Base-by-base conservation (phyloP, 1,140 invertebrate genomes). In the Thaumatotibia leucotreta region DNA sequence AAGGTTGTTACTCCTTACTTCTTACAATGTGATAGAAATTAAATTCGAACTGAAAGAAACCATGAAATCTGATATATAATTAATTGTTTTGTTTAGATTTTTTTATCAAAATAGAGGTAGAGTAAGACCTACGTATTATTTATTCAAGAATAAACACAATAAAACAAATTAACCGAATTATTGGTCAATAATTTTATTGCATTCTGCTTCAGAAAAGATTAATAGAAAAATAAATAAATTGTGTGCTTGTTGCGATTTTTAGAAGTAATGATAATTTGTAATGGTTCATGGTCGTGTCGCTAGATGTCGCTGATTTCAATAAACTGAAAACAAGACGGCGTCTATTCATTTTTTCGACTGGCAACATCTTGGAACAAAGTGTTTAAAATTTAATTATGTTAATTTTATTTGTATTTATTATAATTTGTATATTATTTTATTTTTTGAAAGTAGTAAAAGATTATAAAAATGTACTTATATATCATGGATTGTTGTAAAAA, bases 401-500 rank as follows among this genome's bases (percentile, higher is more conserved):
- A 14, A 52, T 24, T 24, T n/a, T 27, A 24, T 24, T 24, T 50
- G n/a, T 20, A 10, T 27, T 27, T 11, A 27, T n/a, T 4, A 11
- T 24, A 24, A 24, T 52, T 8, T 0, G 1, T 52, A 24, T n/a
- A 27, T 27, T 52, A 52, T 27, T 24, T 6, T n/a, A 27, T 52
- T 11, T 24, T 52, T 24, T 50, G 10, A 1, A 27, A 8, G 17
- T 9, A 20, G 6, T 20, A 20, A 45, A 45, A 20, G 17, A n/a
- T n/a, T n/a, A n/a, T 50, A 27, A 33, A 50, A 58, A 2, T 49
- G 10, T n/a, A 35, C n/a, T n/a, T n/a, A 45, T 9, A 45, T 39
- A 79, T 86, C 80, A 82, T 79, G 82, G 78, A 75, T 77, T 77
- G 50, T 72, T 63, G 73, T 58, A 49, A 67, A 75, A 83, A 80